Conservation (phyloP, 2,113 vertebrate genomes). For the Spermophilus dauricus region DNA sequence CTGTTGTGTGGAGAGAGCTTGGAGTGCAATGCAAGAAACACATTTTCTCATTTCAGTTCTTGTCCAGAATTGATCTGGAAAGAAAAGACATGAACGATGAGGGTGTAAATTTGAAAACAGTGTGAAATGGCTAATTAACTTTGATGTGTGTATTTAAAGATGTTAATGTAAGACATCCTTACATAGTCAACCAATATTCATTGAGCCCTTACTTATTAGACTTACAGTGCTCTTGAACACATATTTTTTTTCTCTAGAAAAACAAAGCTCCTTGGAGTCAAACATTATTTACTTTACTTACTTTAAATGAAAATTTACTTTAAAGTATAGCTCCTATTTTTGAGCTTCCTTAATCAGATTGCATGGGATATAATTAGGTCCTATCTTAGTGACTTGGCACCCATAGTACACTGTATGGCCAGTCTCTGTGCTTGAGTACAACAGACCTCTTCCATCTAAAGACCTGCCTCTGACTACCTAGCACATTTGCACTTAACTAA, state of each 20-base stretch:
- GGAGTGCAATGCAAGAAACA: rapidly evolving
- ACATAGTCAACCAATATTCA: background rate
- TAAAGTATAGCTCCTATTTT: slow-evolving; percentile 11
- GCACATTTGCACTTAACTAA: slow-evolving; percentile 29
- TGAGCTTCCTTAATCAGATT: background rate
- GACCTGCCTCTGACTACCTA: background rate
- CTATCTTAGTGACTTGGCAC: background rate
- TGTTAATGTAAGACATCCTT: background rate
- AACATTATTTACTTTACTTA: slow-evolving; percentile 12
- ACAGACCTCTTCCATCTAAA: background rate
- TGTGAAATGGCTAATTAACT: background rate
- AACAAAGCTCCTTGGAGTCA: background rate
- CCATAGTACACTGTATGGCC: background rate
- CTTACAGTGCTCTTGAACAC: background rate
- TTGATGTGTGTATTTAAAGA: background rate
- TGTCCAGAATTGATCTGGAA: background rate
- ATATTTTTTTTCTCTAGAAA: background rate
- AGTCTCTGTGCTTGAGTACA: background rate
- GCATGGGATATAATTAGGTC: slow-evolving; percentile 30
- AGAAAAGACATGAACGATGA: background rate
- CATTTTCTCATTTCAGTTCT: background rate
- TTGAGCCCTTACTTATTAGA: background rate
- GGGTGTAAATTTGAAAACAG: background rate
- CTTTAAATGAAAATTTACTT: background rate
- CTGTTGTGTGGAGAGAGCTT: background rate